phyloP scores from a whole-genome alignment of 2,797 vertebrate genomes.

The Kryptopterus vitreolus region DNA sequence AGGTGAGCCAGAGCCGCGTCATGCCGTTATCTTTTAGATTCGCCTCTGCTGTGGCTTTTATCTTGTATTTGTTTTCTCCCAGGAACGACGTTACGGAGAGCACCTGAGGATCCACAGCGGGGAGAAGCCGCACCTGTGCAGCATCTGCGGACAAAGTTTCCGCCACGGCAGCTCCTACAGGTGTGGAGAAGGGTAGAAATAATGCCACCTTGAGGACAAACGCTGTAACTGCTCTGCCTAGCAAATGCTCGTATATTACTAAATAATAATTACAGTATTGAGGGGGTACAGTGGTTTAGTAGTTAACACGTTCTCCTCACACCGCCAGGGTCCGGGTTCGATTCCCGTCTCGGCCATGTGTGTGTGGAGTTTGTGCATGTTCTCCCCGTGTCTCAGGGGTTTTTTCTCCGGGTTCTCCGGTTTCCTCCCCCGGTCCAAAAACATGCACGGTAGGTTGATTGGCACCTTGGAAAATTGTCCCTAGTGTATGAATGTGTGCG shows the following conservation, averaged over 20 bases:
- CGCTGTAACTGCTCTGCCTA: background rate
- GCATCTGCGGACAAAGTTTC: constrained; percentile 97
- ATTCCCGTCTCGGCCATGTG: too few relatives aligned
- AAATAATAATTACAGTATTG: background rate
- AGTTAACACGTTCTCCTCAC: too few relatives aligned
- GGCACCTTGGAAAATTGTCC: too few relatives aligned
- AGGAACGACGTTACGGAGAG: constrained; percentile 94
- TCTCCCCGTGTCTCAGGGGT: too few relatives aligned
- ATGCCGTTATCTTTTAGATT: too few relatives aligned
- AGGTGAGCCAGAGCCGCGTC: constrained; percentile 71
- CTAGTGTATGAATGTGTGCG: too few relatives aligned
- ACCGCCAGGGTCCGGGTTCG: too few relatives aligned
- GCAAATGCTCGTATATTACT: background rate
- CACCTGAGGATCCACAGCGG: constrained; percentile 97
- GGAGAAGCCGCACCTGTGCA: constrained; percentile 97
- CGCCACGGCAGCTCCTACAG: constrained; percentile 98
- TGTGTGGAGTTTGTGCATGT: too few relatives aligned
- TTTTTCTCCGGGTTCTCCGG: too few relatives aligned
- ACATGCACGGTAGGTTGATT: too few relatives aligned
- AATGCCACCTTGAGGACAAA: background rate
- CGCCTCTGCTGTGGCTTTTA: background rate
- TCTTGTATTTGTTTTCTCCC: background rate
- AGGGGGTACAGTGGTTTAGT: too few relatives aligned
- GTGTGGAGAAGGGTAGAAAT: constrained; percentile 60
- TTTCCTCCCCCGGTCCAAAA: too few relatives aligned